phyloP scores from a whole-genome alignment of 2,888 invertebrate genomes.

The Altica lythri region DNA sequence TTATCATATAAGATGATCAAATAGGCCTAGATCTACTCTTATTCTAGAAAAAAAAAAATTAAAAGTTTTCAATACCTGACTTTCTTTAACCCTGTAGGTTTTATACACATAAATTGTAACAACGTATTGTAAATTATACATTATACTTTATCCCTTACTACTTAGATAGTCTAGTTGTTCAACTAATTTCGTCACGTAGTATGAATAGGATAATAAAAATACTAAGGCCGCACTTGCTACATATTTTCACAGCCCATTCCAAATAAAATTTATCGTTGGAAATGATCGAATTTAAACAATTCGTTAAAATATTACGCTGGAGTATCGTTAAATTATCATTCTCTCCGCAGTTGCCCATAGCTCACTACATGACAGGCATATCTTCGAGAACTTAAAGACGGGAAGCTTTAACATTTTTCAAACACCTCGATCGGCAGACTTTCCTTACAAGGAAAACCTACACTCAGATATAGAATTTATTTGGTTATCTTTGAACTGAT shows the following conservation, averaged over 20 bases:
- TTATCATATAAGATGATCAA: too few species aligned
- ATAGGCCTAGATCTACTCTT: too few species aligned
- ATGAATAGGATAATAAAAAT: conserved; percentile 25
- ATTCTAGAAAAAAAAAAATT: too few species aligned
- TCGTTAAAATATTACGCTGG: conserved; percentile 31
- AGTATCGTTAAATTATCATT: conserved; percentile 37
- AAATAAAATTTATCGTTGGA: conserved; percentile 26
- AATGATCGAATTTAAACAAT: conserved; percentile 32
- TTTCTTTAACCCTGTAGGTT: too few species aligned
- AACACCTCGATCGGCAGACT: conserved; percentile 38
- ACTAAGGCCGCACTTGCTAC: conserved; percentile 16
- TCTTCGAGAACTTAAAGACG: conserved; percentile 25
- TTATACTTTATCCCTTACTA: too few species aligned
- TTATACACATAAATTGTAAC: too few species aligned
- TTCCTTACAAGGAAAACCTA: conserved; percentile 27
- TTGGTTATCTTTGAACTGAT: too few species aligned
- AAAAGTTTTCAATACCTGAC: too few species aligned
- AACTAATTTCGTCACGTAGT: conserved; percentile 21
- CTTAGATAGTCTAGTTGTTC: neutral
- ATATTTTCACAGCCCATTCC: conserved; percentile 25
- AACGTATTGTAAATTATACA: too few species aligned
- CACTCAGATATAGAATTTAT: conserved; percentile 15
- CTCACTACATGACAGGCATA: conserved; percentile 32
- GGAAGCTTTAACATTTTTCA: conserved; percentile 40
- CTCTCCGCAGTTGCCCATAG: conserved; percentile 27